phyloP scores from a whole-genome alignment of 2,113 vertebrate genomes.

The Forbesichthys agassizii region DNA sequence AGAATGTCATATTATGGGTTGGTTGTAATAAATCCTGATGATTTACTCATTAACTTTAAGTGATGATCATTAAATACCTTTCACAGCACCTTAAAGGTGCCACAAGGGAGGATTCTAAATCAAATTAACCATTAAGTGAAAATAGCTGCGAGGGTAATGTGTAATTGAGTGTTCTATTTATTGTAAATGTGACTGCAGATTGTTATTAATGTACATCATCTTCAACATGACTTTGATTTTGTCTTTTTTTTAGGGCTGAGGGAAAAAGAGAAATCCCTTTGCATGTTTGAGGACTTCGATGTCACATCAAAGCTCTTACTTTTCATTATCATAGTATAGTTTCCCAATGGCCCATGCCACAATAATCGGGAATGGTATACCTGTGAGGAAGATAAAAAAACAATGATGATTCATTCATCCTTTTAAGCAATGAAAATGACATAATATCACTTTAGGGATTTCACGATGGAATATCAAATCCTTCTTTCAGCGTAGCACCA shows the following conservation, averaged over 20 bases:
- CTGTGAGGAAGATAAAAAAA: slow-evolving; percentile 59
- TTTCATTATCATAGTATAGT: slow-evolving; percentile 93
- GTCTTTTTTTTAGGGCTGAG: slow-evolving; percentile 16
- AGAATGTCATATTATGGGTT: not conserved
- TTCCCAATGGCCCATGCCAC: slow-evolving; percentile 92
- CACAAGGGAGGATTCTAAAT: slow-evolving; percentile 7
- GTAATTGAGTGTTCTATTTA: slow-evolving; percentile 27
- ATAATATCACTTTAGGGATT: slow-evolving; percentile 33
- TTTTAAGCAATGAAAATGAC: slow-evolving; percentile 32
- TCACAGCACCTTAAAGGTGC: not conserved
- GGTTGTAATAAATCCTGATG: not conserved
- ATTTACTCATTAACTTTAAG: not conserved
- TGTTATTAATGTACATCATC: slow-evolving; percentile 50
- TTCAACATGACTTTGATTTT: slow-evolving; percentile 29
- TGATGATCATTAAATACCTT: not conserved
- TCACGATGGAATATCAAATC: slow-evolving; percentile 28
- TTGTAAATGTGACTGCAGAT: slow-evolving; percentile 43
- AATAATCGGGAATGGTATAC: slow-evolving; percentile 93
- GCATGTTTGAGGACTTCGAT: not conserved
- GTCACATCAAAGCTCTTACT: slow-evolving; percentile 77
- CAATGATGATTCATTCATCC: slow-evolving; percentile 27
- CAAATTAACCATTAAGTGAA: not conserved
- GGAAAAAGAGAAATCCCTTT: not conserved
- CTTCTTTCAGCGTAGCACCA: slow-evolving; percentile 1
- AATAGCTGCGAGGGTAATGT: not conserved